phyloP scores from a whole-genome alignment of 2,888 invertebrate species.

The Watsonalla cultraria region DNA sequence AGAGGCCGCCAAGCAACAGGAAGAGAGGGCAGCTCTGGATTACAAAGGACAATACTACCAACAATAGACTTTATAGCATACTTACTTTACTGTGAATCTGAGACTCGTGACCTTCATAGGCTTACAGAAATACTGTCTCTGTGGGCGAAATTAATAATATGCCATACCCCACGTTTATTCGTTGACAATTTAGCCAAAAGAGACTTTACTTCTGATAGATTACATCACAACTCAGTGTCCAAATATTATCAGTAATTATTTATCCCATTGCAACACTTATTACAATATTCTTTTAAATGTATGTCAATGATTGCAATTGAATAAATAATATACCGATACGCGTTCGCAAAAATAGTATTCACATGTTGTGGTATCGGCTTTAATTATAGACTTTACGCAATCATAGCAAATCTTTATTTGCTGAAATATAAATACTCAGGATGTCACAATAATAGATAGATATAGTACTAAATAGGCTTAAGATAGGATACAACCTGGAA shows the following conservation, averaged over 20 bases:
- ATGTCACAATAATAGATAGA: conserved; percentile 7
- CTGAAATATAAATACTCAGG: conserved; percentile 27
- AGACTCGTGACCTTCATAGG: neutral
- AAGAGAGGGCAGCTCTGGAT: conserved; percentile 73
- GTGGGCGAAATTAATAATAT: neutral
- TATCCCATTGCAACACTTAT: neutral
- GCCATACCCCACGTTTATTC: conserved; percentile 1
- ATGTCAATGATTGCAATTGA: neutral
- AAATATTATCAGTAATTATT: neutral
- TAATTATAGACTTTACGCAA: conserved; percentile 13
- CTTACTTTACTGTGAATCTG: neutral
- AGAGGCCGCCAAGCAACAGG: conserved; percentile 60
- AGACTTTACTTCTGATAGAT: neutral
- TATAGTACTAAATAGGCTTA: neutral
- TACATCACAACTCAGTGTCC: neutral
- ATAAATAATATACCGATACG: conserved; percentile 2
- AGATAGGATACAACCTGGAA: too few species aligned
- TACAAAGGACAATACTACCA: conserved; percentile 82
- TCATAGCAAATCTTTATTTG: conserved; percentile 11
- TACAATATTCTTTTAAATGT: neutral
- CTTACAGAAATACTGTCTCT: neutral
- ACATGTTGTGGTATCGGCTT: conserved; percentile 17
- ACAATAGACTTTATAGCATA: conserved; percentile 37
- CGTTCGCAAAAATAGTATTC: conserved; percentile 12
- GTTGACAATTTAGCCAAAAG: neutral